A percentile compares a stretch with the other conserved stretches of the same genome.
Evolutionary conservation across 2,113 vertebrate species (phyloP).

Genomic region (Barbus barbus): DNA sequence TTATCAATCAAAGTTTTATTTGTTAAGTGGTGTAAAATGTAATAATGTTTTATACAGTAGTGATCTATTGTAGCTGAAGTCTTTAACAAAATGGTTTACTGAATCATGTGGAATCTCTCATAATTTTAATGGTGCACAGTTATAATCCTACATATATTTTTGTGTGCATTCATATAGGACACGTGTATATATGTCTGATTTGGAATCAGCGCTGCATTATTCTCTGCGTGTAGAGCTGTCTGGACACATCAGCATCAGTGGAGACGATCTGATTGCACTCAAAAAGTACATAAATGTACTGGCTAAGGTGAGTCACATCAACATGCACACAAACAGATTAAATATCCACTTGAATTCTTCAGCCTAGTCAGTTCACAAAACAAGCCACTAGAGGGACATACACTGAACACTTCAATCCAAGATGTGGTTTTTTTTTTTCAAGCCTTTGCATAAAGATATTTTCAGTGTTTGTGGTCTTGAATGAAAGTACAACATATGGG

Average conservation of each 20-base stretch:
- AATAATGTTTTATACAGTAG: neutral
- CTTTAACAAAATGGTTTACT: no score
- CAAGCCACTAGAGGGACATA: conserved; percentile 28
- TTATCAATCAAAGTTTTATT: neutral
- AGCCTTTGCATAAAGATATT: neutral
- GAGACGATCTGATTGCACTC: conserved; percentile 75
- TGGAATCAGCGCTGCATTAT: conserved; percentile 88
- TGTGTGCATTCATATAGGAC: conserved; percentile 65
- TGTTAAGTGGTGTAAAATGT: neutral
- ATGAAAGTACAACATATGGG: neutral
- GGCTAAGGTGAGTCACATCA: conserved; percentile 79
- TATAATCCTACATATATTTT: neutral
- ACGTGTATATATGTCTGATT: conserved; percentile 89
- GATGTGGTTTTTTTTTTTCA: neutral
- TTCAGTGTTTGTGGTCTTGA: neutral
- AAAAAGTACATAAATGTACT: conserved; percentile 78
- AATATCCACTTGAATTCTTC: neutral
- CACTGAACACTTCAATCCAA: neutral
- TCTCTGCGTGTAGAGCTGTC: conserved; percentile 84
- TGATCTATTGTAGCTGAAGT: neutral
- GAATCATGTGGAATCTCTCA: no score
- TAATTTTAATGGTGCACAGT: neutral
- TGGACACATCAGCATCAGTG: conserved; percentile 69
- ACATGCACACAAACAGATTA: neutral
- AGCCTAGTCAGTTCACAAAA: neutral